Conservation (phyloP, 1,140 invertebrate species). For the Cherax destructor region DNA sequence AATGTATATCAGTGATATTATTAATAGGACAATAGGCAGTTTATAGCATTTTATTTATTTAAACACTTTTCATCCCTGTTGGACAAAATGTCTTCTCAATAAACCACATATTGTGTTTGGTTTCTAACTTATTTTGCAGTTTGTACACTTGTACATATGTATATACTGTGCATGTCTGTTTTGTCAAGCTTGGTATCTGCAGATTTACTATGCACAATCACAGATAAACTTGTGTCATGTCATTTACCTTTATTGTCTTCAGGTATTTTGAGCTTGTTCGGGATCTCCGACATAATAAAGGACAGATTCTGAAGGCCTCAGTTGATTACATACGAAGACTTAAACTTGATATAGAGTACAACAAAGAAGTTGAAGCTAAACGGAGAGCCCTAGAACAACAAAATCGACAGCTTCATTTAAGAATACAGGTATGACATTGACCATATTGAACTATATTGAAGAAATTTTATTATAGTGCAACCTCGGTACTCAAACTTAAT, state of each 20-base stretch:
- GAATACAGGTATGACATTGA: constrained; percentile 83
- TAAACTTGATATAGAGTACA: constrained; percentile 88
- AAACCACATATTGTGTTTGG: no score
- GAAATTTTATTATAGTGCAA: background rate
- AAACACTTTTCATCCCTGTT: no score
- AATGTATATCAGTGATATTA: no score
- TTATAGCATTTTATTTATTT: no score
- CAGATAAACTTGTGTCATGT: background rate
- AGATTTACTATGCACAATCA: no score
- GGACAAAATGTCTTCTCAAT: no score
- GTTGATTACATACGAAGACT: constrained; percentile 96
- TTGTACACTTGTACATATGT: no score
- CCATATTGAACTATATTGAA: background rate
- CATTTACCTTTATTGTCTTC: constrained; percentile 28
- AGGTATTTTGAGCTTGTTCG: constrained; percentile 87
- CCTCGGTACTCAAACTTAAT: no score
- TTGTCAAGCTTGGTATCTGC: no score
- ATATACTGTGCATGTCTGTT: no score
- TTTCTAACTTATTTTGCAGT: no score
- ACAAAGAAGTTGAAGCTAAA: constrained; percentile 86
- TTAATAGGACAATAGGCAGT: no score
- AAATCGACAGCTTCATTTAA: constrained; percentile 86
- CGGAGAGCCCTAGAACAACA: constrained; percentile 88
- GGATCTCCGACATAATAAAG: constrained; percentile 93
- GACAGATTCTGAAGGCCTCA: constrained; percentile 97